Evolutionary conservation across 1,140 invertebrate genomes (phyloP), one percentile per base, ranked within the genome.

Genomic region (Drosophila nigromelanica): DNA sequence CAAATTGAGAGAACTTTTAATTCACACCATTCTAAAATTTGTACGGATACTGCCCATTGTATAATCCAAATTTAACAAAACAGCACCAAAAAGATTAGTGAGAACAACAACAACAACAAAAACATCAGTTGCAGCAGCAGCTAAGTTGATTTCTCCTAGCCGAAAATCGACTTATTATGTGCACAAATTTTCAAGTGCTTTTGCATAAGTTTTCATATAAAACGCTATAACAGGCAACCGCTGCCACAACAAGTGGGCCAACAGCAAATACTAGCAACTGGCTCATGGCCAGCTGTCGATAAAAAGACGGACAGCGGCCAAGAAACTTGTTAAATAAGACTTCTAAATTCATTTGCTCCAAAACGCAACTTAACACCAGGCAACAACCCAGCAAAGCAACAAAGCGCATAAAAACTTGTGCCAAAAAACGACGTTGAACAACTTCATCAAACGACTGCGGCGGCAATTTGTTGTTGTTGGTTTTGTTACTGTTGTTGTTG

Each of bases 301-400:
- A 72, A 67, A 45, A 59, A 21, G 63, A 64, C 40, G 39, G 40
- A 64, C 39, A 55, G 56, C 39, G 30, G 48, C 21, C 48, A 54
- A 48, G 51, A 81, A 85, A 82, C 83, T 87, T 87, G 82, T 89
- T 87, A 87, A 87, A 89, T 87, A 87, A 89, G 82, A 87, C 83
- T 87, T 87, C 78, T 82, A 87, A 87, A 87, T 87, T 87, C 82
- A 87, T 87, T 89, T 82, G 81, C 71, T 69, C 51, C 68, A 66
- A 66, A 79, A 87, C 72, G 68, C 76, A 89, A 82, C 78, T 87
- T 82, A 82, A 89, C 83, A 89, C 83, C 83, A 73, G 74, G 64
- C 66, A 76, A 80, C 78, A 72, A 59, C 35, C 27, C 51, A 40
- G 37, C 39, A 40, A 14, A 40, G 39, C 39, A 50, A 12, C 8